Base-by-base conservation (phyloP, 2,888 invertebrate genomes). In the Drosophila kanekoi region DNA sequence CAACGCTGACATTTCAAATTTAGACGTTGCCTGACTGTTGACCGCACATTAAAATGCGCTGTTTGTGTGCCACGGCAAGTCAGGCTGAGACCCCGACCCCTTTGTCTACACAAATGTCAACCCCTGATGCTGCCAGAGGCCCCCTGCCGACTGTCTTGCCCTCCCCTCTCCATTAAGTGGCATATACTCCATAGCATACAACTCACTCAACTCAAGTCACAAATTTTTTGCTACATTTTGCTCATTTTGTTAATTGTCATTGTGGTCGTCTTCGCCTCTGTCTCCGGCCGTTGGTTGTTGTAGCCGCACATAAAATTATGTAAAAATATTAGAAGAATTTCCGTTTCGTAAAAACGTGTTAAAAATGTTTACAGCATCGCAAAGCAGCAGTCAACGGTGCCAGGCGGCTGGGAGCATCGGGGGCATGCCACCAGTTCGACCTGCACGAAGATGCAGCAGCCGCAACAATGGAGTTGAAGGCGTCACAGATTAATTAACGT, bases 1-100 rank as follows among this genome's bases (percentile, higher is more conserved):
- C 82, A 83, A 84, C 57, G 81, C 87, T 83, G 83, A 83, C 83
- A 83, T 82, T 83, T 83, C 82, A 79, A 85, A 83, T 83, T 79
- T 83, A 87, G 85, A 83, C 87, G 62, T 84, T 77, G 79, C 57
- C 79, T 84, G 85, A 84, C 85, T 85, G 87, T 83, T 83, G 83
- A 83, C 83, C 87, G 83, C 85, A 72, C 85, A 83, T 83, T 79
- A 87, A 81, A 79, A 76, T 71, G 62, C 81, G 85, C 70, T 66
- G 66, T 83, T 81, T 87, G 87, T 87, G 72, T 84, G 84, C 81
- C 87, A 81, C 71, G 77, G 67, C 75, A 63, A 73, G 62, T 71
- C 43, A 57, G 60, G 64, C 66, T 56, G 63, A 23, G 66, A 41
- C 54, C 51, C 64, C 56, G 47, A 56, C 64, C 48, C 47, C 16